These are phyloP conservation scores for Galerucella nymphaeae DNA, from an alignment of 2,888 invertebrate species.

Conservation along the genomic window DNA sequence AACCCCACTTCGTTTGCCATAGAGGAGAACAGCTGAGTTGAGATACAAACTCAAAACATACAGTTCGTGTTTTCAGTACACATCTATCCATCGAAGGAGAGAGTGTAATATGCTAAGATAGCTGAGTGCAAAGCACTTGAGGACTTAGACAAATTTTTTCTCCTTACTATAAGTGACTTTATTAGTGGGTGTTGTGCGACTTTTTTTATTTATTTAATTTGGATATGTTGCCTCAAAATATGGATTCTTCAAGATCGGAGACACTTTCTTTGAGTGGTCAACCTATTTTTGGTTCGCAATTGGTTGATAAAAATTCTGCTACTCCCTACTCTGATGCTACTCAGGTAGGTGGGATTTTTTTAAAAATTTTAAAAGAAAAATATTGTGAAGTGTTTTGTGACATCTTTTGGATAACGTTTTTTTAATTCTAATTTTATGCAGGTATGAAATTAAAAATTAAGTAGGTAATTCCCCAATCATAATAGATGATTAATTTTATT, in stretches of 20 bases:
- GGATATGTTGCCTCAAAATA: constrained; percentile 79
- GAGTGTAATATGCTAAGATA: constrained; percentile 59
- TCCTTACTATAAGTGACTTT: constrained; percentile 40
- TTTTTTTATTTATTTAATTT: constrained; percentile 40
- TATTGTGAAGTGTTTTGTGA: constrained; percentile 36
- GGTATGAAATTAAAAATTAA: constrained; percentile 23
- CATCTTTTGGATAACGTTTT: constrained; percentile 36
- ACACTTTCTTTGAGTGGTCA: constrained; percentile 70
- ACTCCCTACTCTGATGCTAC: constrained; percentile 99
- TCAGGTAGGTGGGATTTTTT: constrained; percentile 75
- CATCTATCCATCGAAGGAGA: constrained; percentile 65
- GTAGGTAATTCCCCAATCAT: not conserved
- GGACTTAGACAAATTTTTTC: constrained; percentile 58
- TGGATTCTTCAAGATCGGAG: constrained; percentile 63
- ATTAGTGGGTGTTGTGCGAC: constrained; percentile 40
- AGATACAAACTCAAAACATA: constrained; percentile 64
- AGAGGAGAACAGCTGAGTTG: constrained; percentile 64
- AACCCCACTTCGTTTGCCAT: constrained; percentile 50
- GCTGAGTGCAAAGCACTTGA: constrained; percentile 60
- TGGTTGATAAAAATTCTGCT: constrained; percentile 88
- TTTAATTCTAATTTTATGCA: constrained; percentile 17
- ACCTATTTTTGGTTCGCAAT: constrained; percentile 89
- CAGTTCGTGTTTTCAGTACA: constrained; percentile 71
- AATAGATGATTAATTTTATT: not conserved
- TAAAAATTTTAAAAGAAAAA: constrained; percentile 20